A percentile compares a stretch with the other conserved stretches of the same genome.
Evolutionary conservation across 1,140 invertebrate species (phyloP).

Genomic region (Calliphora vicina): DNA sequence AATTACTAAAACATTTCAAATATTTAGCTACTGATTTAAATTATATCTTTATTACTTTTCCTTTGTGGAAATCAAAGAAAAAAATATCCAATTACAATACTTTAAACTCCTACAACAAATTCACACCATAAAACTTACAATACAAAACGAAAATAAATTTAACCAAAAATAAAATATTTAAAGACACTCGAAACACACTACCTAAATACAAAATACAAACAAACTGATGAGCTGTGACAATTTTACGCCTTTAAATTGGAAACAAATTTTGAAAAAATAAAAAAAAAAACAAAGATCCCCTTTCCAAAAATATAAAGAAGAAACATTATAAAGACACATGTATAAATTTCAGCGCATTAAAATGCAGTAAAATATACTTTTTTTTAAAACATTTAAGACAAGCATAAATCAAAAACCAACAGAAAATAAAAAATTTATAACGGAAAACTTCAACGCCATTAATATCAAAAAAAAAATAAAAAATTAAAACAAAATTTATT

Average conservation of each 20-base stretch:
- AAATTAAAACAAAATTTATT: not conserved
- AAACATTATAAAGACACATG: not conserved
- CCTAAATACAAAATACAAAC: not conserved
- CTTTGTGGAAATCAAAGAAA: not conserved
- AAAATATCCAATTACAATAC: not conserved
- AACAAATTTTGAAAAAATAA: not conserved
- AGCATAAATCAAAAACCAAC: conserved; percentile 20
- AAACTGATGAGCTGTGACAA: conserved; percentile 27
- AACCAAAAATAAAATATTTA: not conserved
- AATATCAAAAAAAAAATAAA: too few species aligned
- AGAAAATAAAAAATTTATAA: not conserved
- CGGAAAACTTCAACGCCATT: not conserved
- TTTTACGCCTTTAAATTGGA: conserved; percentile 18
- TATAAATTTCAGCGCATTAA: conserved; percentile 25
- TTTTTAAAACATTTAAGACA: conserved; percentile 23
- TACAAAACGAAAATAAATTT: not conserved
- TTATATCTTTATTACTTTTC: not conserved
- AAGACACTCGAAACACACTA: not conserved
- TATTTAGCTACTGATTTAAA: not conserved
- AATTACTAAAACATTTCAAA: not conserved
- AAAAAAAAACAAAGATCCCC: not conserved
- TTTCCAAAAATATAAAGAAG: too few species aligned
- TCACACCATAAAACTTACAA: not conserved
- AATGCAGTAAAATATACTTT: conserved; percentile 24
- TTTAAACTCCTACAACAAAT: not conserved